A percentile compares a stretch with the other conserved stretches of the same genome.
phyloP scores from a whole-genome alignment of 2,113 vertebrate species.

The Heterotilapia buettikoferi region DNA sequence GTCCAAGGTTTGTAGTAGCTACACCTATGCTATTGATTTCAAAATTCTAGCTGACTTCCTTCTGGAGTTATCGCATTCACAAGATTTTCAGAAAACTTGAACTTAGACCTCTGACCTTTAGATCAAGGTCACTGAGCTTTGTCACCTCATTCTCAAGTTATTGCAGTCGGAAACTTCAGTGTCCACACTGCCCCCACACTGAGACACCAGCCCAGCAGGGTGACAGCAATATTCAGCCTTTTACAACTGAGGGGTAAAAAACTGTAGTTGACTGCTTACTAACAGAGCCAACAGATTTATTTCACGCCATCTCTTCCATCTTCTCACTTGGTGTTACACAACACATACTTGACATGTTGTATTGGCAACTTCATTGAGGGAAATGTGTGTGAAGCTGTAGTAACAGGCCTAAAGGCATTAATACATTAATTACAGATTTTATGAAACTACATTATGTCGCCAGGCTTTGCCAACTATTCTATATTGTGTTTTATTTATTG shows the following conservation, averaged over 20 bases:
- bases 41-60: background rate
- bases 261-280: background rate
- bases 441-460: background rate
- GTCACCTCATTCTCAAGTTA: background rate
- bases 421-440: background rate
- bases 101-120: background rate
- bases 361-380: background rate
- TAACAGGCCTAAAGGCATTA: background rate
- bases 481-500: background rate
- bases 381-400: background rate
- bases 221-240: background rate
- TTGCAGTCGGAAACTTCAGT: rapidly evolving
- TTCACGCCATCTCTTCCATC: background rate
- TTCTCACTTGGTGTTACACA: background rate
- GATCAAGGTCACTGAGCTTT: background rate
- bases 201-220: background rate
- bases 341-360: background rate
- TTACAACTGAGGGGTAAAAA: background rate
- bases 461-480: background rate
- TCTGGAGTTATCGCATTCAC: background rate
- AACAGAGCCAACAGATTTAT: background rate
- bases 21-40: background rate
- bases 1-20: background rate
- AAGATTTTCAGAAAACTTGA: background rate
- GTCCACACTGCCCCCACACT: background rate